Base-by-base conservation (phyloP, 2,113 vertebrate genomes). In the Cheilinus undulatus region DNA sequence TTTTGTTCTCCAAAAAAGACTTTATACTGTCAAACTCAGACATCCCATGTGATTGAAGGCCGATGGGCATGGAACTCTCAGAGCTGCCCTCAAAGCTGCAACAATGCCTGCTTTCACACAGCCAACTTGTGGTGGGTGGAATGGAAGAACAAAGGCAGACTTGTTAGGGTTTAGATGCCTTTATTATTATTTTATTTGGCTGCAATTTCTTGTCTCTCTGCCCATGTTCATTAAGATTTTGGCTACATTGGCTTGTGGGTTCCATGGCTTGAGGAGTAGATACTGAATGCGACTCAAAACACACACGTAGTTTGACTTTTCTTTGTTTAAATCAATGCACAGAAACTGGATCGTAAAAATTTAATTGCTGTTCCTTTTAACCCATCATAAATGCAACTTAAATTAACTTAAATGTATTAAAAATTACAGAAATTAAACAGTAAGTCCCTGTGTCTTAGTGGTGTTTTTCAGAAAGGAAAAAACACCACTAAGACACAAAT, bases 1-100 rank as follows among this genome's bases (percentile, higher is more conserved):
- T 91, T 91, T 86, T 90, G 86, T 88, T 90, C 75, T 84, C 87
- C 84, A 91, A 91, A 88, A 89, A 92, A 89, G 76, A 91, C 89
- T 91, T 92, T 91, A 86, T 90, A 83, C 90, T 91, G 91, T 92
- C 91, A 92, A 92, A 92, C 87, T 86, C 89, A 87, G 89, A 91
- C 84, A 88, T 92, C 91, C 91, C 91, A 76, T 85, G 91, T 89
- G 90, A 91, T 89, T 75, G 90, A 89, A 83, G 89, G 91, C 91
- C 89, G 90, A 79, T 89, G 88, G 91, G 88, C 91, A 92, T 90
- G 91, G 90, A 92, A 92, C 90, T 92, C 89, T 91, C 89, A 81
- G 83, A 90, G 89, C 88, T 91, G 90, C 87, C 90, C 91, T 92
- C 86, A 91, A 83, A 90, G 90, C 88, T 80, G 86, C 84, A 91